These are phyloP conservation scores for Brachionus calyciflorus DNA, from an alignment of 1,140 invertebrate species.

Conservation along the genomic window DNA sequence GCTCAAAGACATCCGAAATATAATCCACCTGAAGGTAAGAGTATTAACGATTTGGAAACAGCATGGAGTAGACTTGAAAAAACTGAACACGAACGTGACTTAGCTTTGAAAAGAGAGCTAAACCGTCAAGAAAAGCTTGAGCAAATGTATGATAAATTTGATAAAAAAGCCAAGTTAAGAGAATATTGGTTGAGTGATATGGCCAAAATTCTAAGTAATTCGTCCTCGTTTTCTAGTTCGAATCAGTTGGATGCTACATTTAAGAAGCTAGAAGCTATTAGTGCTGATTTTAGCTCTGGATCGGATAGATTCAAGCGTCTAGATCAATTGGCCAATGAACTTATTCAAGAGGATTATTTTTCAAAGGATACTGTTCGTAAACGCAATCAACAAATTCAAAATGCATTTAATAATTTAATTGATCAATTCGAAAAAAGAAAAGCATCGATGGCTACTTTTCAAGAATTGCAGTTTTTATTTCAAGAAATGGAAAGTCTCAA, in stretches of 20 bases:
- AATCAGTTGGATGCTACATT: conserved; percentile 91
- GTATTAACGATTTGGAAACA: conserved; percentile 83
- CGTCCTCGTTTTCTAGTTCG: conserved; percentile 73
- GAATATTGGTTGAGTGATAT: conserved; percentile 95
- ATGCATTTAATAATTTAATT: conserved; percentile 81
- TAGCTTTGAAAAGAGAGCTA: conserved; percentile 84
- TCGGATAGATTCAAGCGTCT: conserved; percentile 89
- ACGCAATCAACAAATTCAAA: conserved; percentile 79
- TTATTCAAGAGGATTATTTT: conserved; percentile 86
- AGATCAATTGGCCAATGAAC: conserved; percentile 81
- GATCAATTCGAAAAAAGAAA: conserved; percentile 80
- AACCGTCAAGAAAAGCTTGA: conserved; percentile 84
- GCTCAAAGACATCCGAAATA: conserved; percentile 85
- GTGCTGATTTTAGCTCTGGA: conserved; percentile 86
- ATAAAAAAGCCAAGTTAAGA: conserved; percentile 83
- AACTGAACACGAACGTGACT: conserved; percentile 87
- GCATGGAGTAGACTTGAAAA: conserved; percentile 88
- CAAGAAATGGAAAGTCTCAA: conserved; percentile 86
- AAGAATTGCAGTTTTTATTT: conserved; percentile 74
- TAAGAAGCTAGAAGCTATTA: conserved; percentile 97
- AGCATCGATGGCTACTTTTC: conserved; percentile 67
- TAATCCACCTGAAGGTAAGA: conserved; percentile 76
- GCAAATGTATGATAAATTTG: conserved; percentile 91
- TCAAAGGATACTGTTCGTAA: conserved; percentile 74
- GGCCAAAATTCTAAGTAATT: conserved; percentile 89